Evolutionary conservation across 2,797 vertebrate species (phyloP).

Genomic region (Micropoecilia bifurca): DNA sequence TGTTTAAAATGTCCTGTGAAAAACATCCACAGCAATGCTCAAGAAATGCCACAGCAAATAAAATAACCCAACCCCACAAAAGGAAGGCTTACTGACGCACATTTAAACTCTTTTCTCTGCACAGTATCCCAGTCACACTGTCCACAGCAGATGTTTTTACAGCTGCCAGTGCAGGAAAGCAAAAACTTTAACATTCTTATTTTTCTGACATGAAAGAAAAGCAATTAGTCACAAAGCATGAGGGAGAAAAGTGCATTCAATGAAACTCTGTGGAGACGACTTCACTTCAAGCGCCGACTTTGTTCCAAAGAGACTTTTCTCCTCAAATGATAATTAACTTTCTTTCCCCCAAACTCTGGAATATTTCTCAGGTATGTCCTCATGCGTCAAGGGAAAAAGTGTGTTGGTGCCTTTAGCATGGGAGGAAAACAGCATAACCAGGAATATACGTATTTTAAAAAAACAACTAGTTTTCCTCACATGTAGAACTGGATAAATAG

Average conservation of each 20-base stretch:
- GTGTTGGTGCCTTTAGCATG: neutral
- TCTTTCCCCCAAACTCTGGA: conserved; percentile 20
- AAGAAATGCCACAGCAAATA: neutral
- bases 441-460: neutral
- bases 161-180: conserved; percentile 29
- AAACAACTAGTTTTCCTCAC: neutral
- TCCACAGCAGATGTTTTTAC: conserved; percentile 30
- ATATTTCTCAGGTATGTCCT: conserved; percentile 59
- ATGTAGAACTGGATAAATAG: conserved; percentile 23
- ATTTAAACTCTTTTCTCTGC: conserved; percentile 11
- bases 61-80: neutral
- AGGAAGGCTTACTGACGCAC: conserved; percentile 10
- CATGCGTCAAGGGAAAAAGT: conserved; percentile 35
- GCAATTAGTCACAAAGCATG: conserved; percentile 8
- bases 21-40: neutral
- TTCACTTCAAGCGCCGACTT: conserved; percentile 29
- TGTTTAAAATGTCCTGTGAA: neutral
- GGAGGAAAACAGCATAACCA: neutral
- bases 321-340: conserved; percentile 46
- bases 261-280: conserved; percentile 10
- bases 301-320: conserved; percentile 53
- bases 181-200: conserved; percentile 11
- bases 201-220: conserved; percentile 24
- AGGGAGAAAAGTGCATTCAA: neutral
- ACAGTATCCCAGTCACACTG: conserved; percentile 18